phyloP scores from a whole-genome alignment of 2,113 vertebrate species.

The Bubo bubo region DNA sequence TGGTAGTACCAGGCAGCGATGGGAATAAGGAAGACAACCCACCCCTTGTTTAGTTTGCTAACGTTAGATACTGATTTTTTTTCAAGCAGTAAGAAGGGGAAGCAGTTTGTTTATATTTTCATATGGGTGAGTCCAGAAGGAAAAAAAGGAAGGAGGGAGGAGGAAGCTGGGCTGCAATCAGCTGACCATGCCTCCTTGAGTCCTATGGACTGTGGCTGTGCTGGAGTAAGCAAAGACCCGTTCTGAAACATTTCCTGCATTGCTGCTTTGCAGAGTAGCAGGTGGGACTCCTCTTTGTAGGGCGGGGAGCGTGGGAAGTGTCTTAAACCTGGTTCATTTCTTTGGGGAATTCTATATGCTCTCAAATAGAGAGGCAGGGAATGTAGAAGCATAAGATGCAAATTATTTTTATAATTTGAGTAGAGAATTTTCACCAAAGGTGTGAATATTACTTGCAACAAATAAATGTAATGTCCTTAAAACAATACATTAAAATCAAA shows the following conservation, averaged over 20 bases:
- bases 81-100: background rate
- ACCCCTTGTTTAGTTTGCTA: background rate
- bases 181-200: background rate
- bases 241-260: background rate
- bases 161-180: background rate
- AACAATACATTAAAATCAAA: background rate
- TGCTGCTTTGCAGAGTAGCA: background rate
- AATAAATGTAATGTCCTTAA: background rate
- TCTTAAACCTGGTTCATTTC: background rate
- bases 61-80: background rate
- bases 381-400: background rate
- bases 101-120: background rate
- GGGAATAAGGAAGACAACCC: background rate
- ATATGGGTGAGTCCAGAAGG: background rate
- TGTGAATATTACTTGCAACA: background rate
- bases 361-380: background rate
- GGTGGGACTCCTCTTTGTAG: background rate
- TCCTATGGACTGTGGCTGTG: background rate
- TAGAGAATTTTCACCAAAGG: background rate
- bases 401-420: background rate
- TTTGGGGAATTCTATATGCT: background rate
- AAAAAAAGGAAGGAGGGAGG: background rate
- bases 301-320: background rate
- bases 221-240: background rate
- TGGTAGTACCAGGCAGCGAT: background rate